phyloP scores from a whole-genome alignment of 2,113 vertebrate genomes.

The Gopherus evgoodei region DNA sequence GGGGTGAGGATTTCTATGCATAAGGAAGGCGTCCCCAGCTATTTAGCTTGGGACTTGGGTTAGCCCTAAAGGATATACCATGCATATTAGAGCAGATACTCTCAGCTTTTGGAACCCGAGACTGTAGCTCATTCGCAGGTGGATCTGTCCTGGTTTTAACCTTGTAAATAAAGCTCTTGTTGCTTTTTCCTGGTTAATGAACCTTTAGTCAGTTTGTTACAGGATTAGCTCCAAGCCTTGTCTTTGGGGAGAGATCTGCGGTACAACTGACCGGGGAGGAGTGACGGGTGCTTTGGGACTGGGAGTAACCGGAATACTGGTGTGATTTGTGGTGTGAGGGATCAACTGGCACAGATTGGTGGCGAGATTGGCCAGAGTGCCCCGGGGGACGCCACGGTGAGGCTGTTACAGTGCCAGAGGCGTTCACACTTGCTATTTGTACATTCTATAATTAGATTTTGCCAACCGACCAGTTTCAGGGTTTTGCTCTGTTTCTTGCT shows the following conservation, averaged over 20 bases:
- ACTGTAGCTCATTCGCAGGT: not conserved
- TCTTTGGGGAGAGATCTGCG: not conserved
- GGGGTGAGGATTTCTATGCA: not conserved
- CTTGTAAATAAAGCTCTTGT: not conserved
- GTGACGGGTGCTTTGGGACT: not conserved
- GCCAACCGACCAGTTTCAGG: no score
- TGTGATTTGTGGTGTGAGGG: not conserved
- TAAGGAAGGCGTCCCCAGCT: not conserved
- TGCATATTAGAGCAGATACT: not conserved
- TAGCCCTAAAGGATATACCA: not conserved
- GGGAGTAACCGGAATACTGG: not conserved
- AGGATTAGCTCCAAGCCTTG: not conserved
- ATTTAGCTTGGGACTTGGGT: not conserved
- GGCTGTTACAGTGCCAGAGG: no score
- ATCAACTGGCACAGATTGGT: not conserved
- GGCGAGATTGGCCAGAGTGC: not conserved
- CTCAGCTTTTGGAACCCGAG: not conserved
- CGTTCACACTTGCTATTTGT: no score
- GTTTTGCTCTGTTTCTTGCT: not conserved
- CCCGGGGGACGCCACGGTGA: no score
- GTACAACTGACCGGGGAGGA: not conserved
- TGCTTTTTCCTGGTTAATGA: not conserved
- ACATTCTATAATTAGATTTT: no score
- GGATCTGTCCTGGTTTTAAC: not conserved
- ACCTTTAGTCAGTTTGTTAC: not conserved